A percentile compares a stretch with the other conserved stretches of the same genome.
phyloP scores from a whole-genome alignment of 2,888 invertebrate species.

The Cantharis rustica region DNA sequence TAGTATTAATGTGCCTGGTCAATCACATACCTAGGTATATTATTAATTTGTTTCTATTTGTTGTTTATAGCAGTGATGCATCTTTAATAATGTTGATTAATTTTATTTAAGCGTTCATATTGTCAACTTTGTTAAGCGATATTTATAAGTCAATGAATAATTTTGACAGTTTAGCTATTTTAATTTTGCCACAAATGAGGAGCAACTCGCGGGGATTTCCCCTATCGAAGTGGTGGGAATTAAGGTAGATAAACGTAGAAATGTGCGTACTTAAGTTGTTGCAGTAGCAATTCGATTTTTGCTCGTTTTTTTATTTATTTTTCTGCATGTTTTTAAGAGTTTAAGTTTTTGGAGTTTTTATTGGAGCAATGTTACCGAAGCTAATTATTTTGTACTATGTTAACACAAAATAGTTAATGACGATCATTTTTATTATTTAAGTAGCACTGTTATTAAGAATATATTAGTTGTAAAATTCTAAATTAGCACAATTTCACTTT shows the following conservation, averaged over 20 bases:
- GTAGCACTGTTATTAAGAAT: slow-evolving; percentile 42
- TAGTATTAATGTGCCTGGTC: neutral
- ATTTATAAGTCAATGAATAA: neutral
- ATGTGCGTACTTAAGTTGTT: neutral
- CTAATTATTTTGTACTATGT: neutral
- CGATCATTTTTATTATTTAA: slow-evolving; percentile 29
- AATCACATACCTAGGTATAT: neutral
- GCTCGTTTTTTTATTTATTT: neutral
- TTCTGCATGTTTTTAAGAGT: neutral
- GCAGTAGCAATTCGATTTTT: neutral
- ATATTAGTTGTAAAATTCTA: slow-evolving; percentile 36
- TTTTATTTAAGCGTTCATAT: neutral
- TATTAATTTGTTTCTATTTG: neutral
- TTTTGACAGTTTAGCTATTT: neutral
- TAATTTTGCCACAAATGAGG: neutral
- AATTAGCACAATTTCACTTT: slow-evolving; percentile 55
- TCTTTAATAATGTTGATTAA: neutral
- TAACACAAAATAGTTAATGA: neutral
- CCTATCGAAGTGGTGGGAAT: neutral
- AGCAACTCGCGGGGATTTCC: neutral
- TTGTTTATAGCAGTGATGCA: neutral
- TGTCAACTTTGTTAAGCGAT: neutral
- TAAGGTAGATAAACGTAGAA: neutral
- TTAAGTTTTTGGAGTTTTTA: neutral
- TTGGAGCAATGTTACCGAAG: neutral